Evolutionary conservation across 2,888 invertebrate species (phyloP).

Genomic region (Thumatha senex): DNA sequence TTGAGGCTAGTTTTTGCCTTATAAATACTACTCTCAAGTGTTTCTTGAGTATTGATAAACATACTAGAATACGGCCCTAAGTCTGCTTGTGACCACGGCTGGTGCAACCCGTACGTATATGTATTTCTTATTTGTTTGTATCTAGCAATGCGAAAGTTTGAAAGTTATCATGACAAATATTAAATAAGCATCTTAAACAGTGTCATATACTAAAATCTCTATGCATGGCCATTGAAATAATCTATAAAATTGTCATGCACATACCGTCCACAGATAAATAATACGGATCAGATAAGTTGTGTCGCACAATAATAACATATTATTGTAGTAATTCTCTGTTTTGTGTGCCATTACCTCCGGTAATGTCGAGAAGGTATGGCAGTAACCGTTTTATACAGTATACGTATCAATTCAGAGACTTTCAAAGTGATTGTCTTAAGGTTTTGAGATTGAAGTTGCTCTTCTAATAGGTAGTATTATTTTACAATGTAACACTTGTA

Average conservation of each 20-base stretch:
- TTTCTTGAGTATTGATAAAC: too few species aligned
- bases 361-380: constrained; percentile 38
- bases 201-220: constrained; percentile 43
- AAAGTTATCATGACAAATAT: too few species aligned
- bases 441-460: constrained; percentile 4
- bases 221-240: constrained; percentile 69
- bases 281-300: constrained; percentile 73
- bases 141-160: too few species aligned
- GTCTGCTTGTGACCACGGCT: too few species aligned
- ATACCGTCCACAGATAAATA: constrained; percentile 72
- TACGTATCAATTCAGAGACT: constrained; percentile 29
- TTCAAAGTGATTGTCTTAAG: constrained; percentile 14
- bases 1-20: too few species aligned
- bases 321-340: constrained; percentile 68
- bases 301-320: constrained; percentile 76
- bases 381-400: constrained; percentile 23
- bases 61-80: too few species aligned
- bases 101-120: too few species aligned
- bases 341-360: constrained; percentile 51
- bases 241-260: constrained; percentile 80
- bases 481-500: not conserved
- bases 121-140: too few species aligned
- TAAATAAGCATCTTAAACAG: constrained; percentile 19
- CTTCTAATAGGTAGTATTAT: constrained; percentile 2
- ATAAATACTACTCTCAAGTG: too few species aligned